Percentiles rank a stretch among this genome's conserved stretches.
Evolutionary conservation across 2,888 invertebrate species (phyloP).

Genomic region (Epinotia ramella): DNA sequence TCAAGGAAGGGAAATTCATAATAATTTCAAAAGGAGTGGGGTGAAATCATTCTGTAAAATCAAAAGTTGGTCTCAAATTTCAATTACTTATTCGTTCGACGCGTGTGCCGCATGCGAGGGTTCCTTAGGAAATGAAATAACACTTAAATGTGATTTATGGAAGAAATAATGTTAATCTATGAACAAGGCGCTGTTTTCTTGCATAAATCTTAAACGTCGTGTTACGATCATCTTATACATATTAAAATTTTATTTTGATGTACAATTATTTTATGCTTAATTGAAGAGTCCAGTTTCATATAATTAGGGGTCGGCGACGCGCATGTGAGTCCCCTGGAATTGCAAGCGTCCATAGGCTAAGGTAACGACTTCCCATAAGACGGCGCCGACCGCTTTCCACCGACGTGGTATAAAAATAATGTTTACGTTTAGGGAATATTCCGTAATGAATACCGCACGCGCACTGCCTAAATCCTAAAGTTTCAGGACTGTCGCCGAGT

Average conservation of each 20-base stretch:
- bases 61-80: conserved; percentile 84
- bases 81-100: conserved; percentile 84
- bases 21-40: conserved; percentile 77
- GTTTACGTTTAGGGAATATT: too few species aligned
- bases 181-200: conserved; percentile 82
- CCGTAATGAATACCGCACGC: conserved; percentile 35
- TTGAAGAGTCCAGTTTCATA: background rate
- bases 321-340: too few species aligned
- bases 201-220: conserved; percentile 69
- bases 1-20: conserved; percentile 77
- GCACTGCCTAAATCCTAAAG: conserved; percentile 41
- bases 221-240: conserved; percentile 56
- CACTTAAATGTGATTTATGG: conserved; percentile 83
- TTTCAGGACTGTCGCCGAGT: conserved; percentile 40
- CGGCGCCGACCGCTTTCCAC: too few species aligned
- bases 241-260: conserved; percentile 6
- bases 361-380: too few species aligned
- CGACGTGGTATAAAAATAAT: background rate
- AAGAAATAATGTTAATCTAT: conserved; percentile 79
- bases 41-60: conserved; percentile 79
- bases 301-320: background rate
- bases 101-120: conserved; percentile 78
- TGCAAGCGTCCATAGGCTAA: too few species aligned
- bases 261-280: conserved; percentile 11
- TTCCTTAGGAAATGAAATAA: conserved; percentile 83